Conservation (phyloP, 1,140 invertebrate species). For the Oncopodura yosiiana region DNA sequence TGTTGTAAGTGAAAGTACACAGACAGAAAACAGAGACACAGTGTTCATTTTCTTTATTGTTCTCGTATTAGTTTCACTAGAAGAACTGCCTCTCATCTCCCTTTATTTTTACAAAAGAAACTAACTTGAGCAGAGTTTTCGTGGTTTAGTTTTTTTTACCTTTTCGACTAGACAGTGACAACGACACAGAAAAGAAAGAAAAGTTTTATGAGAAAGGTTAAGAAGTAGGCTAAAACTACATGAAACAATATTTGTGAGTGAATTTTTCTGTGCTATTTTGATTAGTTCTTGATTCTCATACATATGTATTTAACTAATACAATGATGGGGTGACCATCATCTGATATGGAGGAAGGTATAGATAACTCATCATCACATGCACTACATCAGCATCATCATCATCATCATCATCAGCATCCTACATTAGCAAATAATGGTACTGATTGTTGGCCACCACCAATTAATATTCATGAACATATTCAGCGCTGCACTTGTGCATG, state of each 20-base stretch:
- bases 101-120: no score
- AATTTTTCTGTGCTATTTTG: neutral
- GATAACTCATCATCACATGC: conserved; percentile 33
- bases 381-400: no score
- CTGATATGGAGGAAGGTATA: conserved; percentile 34
- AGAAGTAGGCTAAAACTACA: no score
- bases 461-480: conserved; percentile 72
- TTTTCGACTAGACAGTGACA: neutral
- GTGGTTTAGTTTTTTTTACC: neutral
- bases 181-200: neutral
- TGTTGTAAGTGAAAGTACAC: no score
- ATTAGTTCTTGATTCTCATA: neutral
- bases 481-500: conserved; percentile 75
- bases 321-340: conserved; percentile 33
- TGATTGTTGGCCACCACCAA: conserved; percentile 49
- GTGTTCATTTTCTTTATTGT: no score
- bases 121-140: no score
- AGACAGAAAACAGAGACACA: no score
- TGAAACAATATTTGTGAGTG: neutral
- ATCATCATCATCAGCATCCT: no score
- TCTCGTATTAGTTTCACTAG: no score
- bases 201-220: conserved; percentile 1
- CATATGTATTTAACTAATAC: neutral
- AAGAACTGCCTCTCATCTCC: no score
- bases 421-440: conserved; percentile 15